Conservation (phyloP, 2,113 vertebrate species). For the Brachyistius frenatus region DNA sequence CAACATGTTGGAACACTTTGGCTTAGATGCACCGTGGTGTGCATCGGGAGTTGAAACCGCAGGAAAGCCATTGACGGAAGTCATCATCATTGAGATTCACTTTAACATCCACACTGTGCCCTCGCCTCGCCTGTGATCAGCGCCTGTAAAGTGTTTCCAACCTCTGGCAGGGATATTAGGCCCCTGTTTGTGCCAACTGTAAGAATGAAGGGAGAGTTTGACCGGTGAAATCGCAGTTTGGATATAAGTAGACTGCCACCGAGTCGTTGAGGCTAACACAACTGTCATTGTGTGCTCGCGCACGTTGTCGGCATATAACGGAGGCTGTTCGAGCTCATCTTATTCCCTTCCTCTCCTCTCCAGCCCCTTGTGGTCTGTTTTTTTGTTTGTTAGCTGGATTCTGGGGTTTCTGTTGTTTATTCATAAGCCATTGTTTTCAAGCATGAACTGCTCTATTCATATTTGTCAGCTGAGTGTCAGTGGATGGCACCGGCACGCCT, state of each 20-base stretch:
- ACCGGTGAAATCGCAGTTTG: background rate
- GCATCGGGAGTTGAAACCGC: constrained; percentile 49
- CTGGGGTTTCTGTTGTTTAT: constrained; percentile 77
- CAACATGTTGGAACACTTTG: constrained; percentile 61
- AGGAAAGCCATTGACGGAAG: constrained; percentile 62
- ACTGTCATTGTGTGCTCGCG: constrained; percentile 15
- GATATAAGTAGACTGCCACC: constrained; percentile 9
- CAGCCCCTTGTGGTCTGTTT: constrained; percentile 69
- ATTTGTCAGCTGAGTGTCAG: constrained; percentile 94
- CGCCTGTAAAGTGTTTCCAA: constrained; percentile 21
- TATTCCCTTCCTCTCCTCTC: constrained; percentile 19
- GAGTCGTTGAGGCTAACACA: background rate
- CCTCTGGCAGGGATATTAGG: constrained; percentile 45
- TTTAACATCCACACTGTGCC: constrained; percentile 24
- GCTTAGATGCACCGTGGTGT: constrained; percentile 35
- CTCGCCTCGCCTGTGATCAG: constrained; percentile 28
- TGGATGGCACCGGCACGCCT: constrained; percentile 91
- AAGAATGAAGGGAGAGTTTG: background rate
- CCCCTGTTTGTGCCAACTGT: constrained; percentile 21
- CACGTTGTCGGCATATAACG: constrained; percentile 57
- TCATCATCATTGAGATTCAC: constrained; percentile 51
- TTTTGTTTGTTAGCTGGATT: constrained; percentile 77
- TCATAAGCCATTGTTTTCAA: constrained; percentile 84
- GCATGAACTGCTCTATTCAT: constrained; percentile 77
- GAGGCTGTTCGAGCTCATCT: constrained; percentile 26